Evolutionary conservation across 2,888 invertebrate species (phyloP).

Genomic region (Prosapia bicincta): DNA sequence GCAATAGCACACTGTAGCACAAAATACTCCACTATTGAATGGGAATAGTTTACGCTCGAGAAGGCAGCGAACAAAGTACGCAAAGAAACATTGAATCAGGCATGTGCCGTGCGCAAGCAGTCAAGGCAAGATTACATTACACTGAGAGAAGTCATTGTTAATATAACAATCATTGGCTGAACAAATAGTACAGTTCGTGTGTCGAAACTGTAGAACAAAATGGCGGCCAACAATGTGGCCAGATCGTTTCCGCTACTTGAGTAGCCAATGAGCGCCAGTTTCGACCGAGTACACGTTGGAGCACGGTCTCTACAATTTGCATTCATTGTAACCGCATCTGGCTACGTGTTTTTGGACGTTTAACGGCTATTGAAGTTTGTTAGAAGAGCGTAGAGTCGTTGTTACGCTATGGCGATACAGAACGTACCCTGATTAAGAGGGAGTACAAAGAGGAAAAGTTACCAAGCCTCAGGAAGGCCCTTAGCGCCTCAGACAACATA

Average conservation of each 20-base stretch:
- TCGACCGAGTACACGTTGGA: not conserved
- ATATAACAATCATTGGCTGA: not conserved
- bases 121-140: not conserved
- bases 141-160: not conserved
- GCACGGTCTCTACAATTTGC: not conserved
- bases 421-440: no score
- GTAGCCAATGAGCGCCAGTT: conserved; percentile 15
- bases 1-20: no score
- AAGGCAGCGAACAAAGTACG: not conserved
- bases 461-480: no score
- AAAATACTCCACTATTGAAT: no score
- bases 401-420: no score
- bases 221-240: conserved; percentile 27
- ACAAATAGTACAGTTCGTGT: not conserved
- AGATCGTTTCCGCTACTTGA: conserved; percentile 25
- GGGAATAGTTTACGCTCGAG: not conserved
- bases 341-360: no score
- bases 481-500: no score
- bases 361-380: no score
- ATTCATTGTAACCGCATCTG: not conserved
- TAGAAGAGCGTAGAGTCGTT: no score
- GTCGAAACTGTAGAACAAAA: conserved; percentile 8
- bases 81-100: not conserved
- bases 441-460: no score
- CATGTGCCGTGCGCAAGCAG: not conserved